Percentiles rank a stretch among this genome's conserved stretches.
These are phyloP conservation scores for Allygus modestus DNA, from an alignment of 2,888 invertebrate genomes.

Conservation along the genomic window DNA sequence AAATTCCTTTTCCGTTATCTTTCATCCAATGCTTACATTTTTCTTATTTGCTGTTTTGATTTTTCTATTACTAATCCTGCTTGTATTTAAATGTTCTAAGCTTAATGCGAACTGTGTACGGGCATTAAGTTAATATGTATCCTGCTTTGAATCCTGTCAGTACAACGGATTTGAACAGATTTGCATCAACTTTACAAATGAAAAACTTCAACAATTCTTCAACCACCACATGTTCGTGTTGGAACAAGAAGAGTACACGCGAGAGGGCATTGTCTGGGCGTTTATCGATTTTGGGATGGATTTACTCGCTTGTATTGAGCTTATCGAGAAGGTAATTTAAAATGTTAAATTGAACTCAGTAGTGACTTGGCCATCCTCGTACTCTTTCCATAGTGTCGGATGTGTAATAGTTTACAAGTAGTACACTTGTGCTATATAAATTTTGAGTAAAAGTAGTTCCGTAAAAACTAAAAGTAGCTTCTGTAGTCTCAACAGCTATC, in stretches of 20 bases:
- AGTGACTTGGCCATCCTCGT: background rate
- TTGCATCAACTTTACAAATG: constrained; percentile 99
- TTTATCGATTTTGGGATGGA: constrained; percentile 99
- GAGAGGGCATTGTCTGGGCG: constrained; percentile 97
- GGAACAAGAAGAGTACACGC: constrained; percentile 99
- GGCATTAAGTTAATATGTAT: background rate
- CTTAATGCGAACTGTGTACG: background rate
- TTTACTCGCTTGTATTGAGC: constrained; percentile 98
- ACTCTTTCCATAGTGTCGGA: background rate
- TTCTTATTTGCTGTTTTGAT: background rate
- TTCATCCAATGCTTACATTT: background rate
- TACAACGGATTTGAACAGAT: constrained; percentile 99
- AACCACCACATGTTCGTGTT: constrained; percentile 99
- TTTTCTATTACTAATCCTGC: background rate
- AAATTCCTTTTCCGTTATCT: constrained; percentile 6
- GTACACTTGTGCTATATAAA: no score
- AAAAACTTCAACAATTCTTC: constrained; percentile 99
- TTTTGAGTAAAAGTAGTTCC: no score
- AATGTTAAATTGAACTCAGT: background rate
- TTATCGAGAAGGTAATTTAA: constrained; percentile 97
- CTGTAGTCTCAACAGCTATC: no score
- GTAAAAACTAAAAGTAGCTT: no score
- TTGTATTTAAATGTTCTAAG: background rate
- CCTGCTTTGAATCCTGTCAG: constrained; percentile 75
- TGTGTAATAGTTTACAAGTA: no score